Percentiles rank a stretch among this genome's conserved stretches.
These are phyloP conservation scores for Idaea dimidiata DNA, from an alignment of 2,888 invertebrate species.

Conservation along the genomic window DNA sequence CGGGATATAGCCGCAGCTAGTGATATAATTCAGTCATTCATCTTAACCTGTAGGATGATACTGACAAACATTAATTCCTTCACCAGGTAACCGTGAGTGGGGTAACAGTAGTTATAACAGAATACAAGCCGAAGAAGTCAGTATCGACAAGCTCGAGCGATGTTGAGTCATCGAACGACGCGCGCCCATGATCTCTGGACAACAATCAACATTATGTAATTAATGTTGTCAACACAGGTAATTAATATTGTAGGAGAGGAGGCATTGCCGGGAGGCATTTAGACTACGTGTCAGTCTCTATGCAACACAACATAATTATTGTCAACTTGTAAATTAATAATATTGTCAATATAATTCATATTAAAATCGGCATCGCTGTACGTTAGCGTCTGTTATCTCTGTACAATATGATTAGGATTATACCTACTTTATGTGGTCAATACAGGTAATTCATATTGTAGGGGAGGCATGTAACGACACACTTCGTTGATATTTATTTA, in stretches of 20 bases:
- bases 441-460: neutral
- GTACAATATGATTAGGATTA: too few relatives aligned
- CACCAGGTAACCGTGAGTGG: constrained; percentile 91
- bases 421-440: neutral
- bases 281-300: too few relatives aligned
- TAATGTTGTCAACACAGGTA: constrained; percentile 10
- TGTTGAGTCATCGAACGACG: constrained; percentile 74
- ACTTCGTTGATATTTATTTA: neutral
- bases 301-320: too few relatives aligned
- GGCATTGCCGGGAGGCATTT: too few relatives aligned
- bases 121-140: constrained; percentile 91
- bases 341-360: neutral
- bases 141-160: constrained; percentile 73
- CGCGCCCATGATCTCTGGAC: constrained; percentile 61
- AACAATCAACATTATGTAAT: constrained; percentile 5
- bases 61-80: constrained; percentile 11
- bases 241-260: constrained; percentile 3
- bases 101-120: constrained; percentile 98
- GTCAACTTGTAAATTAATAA: too few relatives aligned
- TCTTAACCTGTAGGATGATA: too few relatives aligned
- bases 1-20: too few relatives aligned
- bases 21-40: too few relatives aligned
- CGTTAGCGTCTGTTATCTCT: too few relatives aligned
- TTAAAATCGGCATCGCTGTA: too few relatives aligned
- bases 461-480: neutral